Evolutionary conservation across 1,140 invertebrate species (phyloP), one percentile per base, ranked within the genome.

Genomic region (Nomia melanderi): DNA sequence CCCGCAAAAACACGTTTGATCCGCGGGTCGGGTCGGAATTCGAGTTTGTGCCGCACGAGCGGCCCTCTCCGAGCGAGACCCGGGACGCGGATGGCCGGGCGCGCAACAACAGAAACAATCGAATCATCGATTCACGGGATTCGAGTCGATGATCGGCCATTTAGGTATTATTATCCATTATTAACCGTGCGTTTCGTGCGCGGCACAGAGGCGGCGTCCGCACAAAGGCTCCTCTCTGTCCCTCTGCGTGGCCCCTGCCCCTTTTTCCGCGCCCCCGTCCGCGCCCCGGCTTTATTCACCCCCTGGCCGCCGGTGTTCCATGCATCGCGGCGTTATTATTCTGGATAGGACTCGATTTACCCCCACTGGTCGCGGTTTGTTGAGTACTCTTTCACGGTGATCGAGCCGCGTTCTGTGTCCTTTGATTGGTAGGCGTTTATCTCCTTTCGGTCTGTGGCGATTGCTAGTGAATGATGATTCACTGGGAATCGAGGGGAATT

Each of bases 81-180:
- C 29, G 31, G 57, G 72, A 70, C 62, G 47, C 74, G 39, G 59
- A 60, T 72, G 54, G 33, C 17, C 53, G 69, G 27, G 12, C 71
- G 50, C 54, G 71, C 74, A 84, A 81, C 76, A 75, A 78, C 82
- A 79, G 74, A 85, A 84, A 86, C 84, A 88, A 85, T 88, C 72
- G 86, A 86, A 84, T 86, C 76, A 84, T 69, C 64, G 76, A 86
- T 84, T 76, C 60, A 54, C 54, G 67, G 67, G 41, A 88, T 81
- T 85, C 82, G 78, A 87, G 81, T 85, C 72, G 80, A 75, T 85
- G 80, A 86, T 88, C 85, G 73, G 57, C 82, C 82, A 77, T 86
- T 89, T 82, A 84, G 74, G 85, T 82, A 86, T 89, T 87, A 88
- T 88, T 87, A 86, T 85, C 88, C 83, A 82, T 87, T 89, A 88